Base-by-base conservation (phyloP, 2,797 vertebrate species). In the Falco peregrinus region DNA sequence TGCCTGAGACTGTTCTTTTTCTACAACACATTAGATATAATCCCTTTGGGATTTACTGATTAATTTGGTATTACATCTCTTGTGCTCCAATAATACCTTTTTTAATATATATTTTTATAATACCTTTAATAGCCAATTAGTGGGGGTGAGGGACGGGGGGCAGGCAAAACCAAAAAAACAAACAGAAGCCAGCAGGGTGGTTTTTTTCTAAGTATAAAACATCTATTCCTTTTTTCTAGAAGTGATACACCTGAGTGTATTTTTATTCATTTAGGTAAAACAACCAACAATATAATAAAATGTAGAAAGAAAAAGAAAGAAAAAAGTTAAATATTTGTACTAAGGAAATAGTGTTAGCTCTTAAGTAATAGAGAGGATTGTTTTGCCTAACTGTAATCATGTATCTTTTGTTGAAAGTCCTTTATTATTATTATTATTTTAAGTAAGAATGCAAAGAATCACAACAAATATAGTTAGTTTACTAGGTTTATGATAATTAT, bases 121-220 rank as follows among this genome's bases (percentile, higher is more conserved):
- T 41, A 41, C 13, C 13, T 41, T 41, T 41, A 1, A 17, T 65
- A 61, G 31, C 9, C 5, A 69, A 35, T 41, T 85, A 43, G 43
- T 7, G 43, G 43, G 43, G 43, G 16, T 17, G 43, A 17, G 43
- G 43, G 43, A 14, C 41, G 15, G 43, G 16, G 43, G 43, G 8
- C 8, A 45, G 7, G 16, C 43, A 45, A 45, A 45, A 45, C 16
- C 43, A 24, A 35, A 11, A 16, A 16, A 9, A 20, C 43, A 48
- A 11, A 11, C 1, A 14, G 53, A 75, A 64, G 25, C 16, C 37
- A 28, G 1, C 13, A 71, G 5, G 3, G 1, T 25, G 1, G 15
- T 61, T 64, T 61, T 64, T 73, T 70, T 29, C 8, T 26, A 47
- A 70, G 22, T 21, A 77, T 9, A 82, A 82, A 50, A 56, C 3